Base-by-base conservation (phyloP, 2,888 invertebrate species). In the Ormyrus nitidulus region DNA sequence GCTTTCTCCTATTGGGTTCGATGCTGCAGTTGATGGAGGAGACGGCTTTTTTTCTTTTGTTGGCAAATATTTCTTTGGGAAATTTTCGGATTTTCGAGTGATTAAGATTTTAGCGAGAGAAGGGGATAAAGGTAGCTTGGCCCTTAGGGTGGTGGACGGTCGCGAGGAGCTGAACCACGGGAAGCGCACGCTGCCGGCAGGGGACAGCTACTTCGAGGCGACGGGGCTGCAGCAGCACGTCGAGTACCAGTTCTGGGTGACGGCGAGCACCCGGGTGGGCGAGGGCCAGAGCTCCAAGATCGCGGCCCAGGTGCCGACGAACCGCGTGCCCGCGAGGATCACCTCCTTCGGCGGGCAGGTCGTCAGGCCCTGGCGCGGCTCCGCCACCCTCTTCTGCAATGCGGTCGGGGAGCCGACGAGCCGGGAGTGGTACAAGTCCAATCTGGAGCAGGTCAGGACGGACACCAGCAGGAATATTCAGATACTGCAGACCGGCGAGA, bases 191-290 rank as follows among this genome's bases (percentile, higher is more conserved):
- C 90, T 95, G 73, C 93, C 94, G 3, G 93, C 93, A 2, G 93
- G 58, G 93, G 93, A 94, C 84, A 93, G 93, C 2, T 93, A 92
- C 79, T 94, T 93, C 85, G 95, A 95, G 87, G 93, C 94, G 2
- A 95, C 94, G 85, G 93, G 93, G 64, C 91, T 95, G 49, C 94
- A 94, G 86, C 93, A 93, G 8, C 94, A 94, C 82, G 93, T 94
- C 74, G 95, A 95, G 86, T 95, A 96, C 87, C 95, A 95, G 86
- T 95, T 95, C 88, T 95, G 95, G 94, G 94, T 96, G 44, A 95
- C 95, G 0, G 95, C 95, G 1, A 94, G 94, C 5, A 96, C 96
- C 0, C 92, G 94, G 53, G 94, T 95, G 59, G 96, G 96, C 0
- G 95, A 96, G 88, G 96, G 96, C 0, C 94, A 94, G 86, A 94